Conservation (phyloP, 2,797 vertebrate species). For the Poeciliopsis infans region DNA sequence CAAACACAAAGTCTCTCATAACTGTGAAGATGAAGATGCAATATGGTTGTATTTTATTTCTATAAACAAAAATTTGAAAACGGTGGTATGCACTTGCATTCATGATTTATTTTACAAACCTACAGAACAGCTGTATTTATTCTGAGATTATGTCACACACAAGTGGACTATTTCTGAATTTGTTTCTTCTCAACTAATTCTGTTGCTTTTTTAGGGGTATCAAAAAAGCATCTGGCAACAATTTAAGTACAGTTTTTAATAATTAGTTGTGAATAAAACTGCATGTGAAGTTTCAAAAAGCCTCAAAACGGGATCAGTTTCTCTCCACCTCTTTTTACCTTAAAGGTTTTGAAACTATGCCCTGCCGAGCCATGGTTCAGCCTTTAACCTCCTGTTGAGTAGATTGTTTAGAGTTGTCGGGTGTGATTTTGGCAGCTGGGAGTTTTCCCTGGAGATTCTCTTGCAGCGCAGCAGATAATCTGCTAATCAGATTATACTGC, state of each 20-base stretch:
- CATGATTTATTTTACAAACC: neutral
- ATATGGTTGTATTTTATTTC: neutral
- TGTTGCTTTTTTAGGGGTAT: too few relatives aligned
- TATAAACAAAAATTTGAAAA: neutral
- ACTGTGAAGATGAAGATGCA: neutral
- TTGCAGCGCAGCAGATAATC: constrained; percentile 53
- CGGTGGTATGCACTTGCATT: neutral
- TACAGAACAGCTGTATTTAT: neutral
- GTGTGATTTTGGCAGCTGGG: constrained; percentile 37
- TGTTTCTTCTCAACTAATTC: neutral
- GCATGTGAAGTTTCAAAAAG: constrained; percentile 45
- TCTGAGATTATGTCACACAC: neutral
- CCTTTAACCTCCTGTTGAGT: constrained; percentile 6
- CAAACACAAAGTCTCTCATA: neutral
- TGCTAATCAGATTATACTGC: constrained; percentile 67
- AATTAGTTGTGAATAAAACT: constrained; percentile 40
- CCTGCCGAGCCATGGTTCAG: constrained; percentile 40
- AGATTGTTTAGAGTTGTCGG: constrained; percentile 36
- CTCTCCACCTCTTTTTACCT: constrained; percentile 45
- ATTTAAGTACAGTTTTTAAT: neutral
- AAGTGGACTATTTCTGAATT: neutral
- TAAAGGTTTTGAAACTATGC: constrained; percentile 32
- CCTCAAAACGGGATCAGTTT: constrained; percentile 27
- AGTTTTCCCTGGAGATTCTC: constrained; percentile 40
- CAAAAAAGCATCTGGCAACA: neutral